Evolutionary conservation across 2,113 vertebrate species (phyloP).

Genomic region (Gorsachius goisagi): DNA sequence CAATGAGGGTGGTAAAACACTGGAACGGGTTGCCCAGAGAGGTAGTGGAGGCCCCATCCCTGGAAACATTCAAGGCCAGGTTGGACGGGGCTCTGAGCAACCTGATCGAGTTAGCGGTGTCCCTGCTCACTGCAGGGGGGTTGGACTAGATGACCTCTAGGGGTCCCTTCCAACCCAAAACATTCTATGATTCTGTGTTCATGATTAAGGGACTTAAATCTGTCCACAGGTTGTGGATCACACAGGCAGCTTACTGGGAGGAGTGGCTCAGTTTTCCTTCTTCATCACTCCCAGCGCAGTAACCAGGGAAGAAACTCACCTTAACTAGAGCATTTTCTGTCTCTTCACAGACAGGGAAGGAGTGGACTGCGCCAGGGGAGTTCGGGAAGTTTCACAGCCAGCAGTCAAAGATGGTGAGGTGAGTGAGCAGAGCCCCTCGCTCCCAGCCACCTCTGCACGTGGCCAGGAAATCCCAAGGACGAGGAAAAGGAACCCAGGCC

Average conservation of each 20-base stretch:
- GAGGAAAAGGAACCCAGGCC: neutral
- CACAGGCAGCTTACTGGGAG: neutral
- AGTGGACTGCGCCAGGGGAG: slow-evolving; percentile 94
- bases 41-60: no score
- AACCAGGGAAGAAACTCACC: neutral
- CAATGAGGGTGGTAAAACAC: no score
- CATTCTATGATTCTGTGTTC: neutral
- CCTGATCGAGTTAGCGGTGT: no score
- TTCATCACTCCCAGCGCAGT: neutral
- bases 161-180: no score
- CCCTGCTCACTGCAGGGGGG: no score
- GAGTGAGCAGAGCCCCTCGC: slow-evolving; percentile 40
- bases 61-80: no score
- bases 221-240: neutral
- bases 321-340: neutral
- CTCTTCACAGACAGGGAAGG: slow-evolving; percentile 81
- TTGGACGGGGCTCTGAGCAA: no score
- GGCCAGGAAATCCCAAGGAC: neutral
- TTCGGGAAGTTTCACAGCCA: slow-evolving; percentile 92
- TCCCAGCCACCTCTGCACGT: neutral
- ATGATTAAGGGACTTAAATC: neutral
- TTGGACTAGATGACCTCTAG: no score
- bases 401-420: slow-evolving; percentile 84
- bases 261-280: neutral
- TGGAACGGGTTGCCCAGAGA: no score